Conservation (phyloP, 2,113 vertebrate genomes). For the Donacobius atricapilla region DNA sequence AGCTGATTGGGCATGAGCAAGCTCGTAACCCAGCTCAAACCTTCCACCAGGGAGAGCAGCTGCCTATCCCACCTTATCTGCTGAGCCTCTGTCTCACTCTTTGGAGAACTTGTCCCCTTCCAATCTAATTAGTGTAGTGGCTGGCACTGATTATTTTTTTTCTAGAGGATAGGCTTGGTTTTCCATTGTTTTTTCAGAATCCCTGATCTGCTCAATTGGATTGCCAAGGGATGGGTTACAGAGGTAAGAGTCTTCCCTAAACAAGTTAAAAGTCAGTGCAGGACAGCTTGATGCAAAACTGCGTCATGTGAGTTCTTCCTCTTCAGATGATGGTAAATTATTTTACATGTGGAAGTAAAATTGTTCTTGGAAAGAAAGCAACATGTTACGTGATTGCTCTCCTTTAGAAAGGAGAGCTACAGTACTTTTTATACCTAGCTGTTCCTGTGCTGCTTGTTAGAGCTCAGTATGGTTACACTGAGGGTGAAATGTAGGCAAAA, state of each 20-base stretch:
- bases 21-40: background rate
- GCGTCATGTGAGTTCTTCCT: background rate
- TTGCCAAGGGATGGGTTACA: background rate
- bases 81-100: background rate
- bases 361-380: background rate
- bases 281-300: background rate
- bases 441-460: background rate
- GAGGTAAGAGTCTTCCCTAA: background rate
- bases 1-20: background rate
- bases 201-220: background rate
- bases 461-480: background rate
- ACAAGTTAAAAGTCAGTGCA: background rate
- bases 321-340: background rate
- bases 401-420: background rate
- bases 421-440: background rate
- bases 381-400: accelerated
- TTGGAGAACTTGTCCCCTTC: background rate
- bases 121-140: background rate
- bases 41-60: background rate
- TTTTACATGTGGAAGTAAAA: background rate
- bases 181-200: background rate
- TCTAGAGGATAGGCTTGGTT: background rate
- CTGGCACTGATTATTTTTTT: too few species aligned
- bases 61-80: background rate
- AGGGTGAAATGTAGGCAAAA: background rate